Evolutionary conservation across 1,140 invertebrate genomes (phyloP), one percentile per base, ranked within the genome.

Genomic region (Dendroctonus ponderosae): DNA sequence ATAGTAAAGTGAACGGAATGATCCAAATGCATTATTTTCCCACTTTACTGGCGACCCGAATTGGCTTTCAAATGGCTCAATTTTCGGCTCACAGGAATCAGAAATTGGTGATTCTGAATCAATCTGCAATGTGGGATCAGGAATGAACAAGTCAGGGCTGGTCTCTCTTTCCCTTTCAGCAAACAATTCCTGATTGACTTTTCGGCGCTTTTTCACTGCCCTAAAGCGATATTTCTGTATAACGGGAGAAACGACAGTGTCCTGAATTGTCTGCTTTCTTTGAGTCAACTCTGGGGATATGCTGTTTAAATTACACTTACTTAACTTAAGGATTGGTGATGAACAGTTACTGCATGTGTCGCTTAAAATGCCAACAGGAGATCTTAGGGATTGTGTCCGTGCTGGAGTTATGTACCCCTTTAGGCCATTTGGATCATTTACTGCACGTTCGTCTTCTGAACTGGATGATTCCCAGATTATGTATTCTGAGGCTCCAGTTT

Each of bases 61-160:
- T 46, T 66, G 64, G 38, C 64, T 66, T 38, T 61, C 43, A 59
- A 66, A 66, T 50, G 52, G 54, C 59, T 66, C 54, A 59, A 66
- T 66, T 49, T 51, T n/a, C 46, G 39, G 11, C 5, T 11, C 41
- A 26, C 26, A 26, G 8, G 46, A 12, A 12, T 54, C 51, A 14
- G 51, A 44, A n/a, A 9, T 26, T 40, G 41, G 15, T 0, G n/a
- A 37, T 9, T 44, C 8, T 56, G n/a, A 26, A 37, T 54, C 5
- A 26, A 15, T 39, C 38, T 11, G 53, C 38, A 9, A 15, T 12
- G 53, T 46, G 14, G 7, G 6, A 7, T 12, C 6, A 5, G 7
- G 9, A 49, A 2, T 42, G 26, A 41, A 52, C 41, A 63, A 40
- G 3, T 53, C 61, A 37, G 48, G 49, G 41, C n/a, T 54, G 2